These are phyloP conservation scores for Sebastes trivittatus DNA, from an alignment of 2,797 vertebrate species.

Conservation along the genomic window DNA sequence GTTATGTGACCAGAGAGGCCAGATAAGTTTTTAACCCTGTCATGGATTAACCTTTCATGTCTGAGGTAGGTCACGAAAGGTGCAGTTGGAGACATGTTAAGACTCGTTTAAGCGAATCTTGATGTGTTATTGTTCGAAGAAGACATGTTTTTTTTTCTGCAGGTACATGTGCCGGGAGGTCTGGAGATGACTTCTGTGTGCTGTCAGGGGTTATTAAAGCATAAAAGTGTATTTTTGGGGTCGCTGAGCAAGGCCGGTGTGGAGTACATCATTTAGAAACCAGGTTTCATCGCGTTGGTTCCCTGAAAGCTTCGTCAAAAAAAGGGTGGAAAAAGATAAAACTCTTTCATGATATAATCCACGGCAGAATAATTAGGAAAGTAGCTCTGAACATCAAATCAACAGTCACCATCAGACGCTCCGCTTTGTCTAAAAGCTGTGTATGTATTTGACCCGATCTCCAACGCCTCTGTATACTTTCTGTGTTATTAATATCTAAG, in stretches of 20 bases:
- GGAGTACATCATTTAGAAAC: conserved; percentile 73
- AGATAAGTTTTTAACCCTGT: conserved; percentile 77
- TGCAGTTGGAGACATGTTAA: conserved; percentile 71
- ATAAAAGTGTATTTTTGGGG: conserved; percentile 57
- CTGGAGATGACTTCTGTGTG: conserved; percentile 58
- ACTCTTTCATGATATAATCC: conserved; percentile 31
- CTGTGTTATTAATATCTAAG: conserved; percentile 57
- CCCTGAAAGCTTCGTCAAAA: conserved; percentile 54
- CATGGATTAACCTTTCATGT: conserved; percentile 75
- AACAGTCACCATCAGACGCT: conserved; percentile 54
- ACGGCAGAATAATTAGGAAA: conserved; percentile 53
- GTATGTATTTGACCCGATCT: conserved; percentile 22
- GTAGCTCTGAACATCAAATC: conserved; percentile 53
- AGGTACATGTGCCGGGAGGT: conserved; percentile 71
- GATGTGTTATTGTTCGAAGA: conserved; percentile 49
- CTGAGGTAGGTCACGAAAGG: conserved; percentile 70
- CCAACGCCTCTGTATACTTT: conserved; percentile 18
- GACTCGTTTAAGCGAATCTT: conserved; percentile 74
- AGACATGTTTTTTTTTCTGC: conserved; percentile 45
- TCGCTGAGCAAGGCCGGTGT: conserved; percentile 56
- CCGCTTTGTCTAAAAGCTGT: conserved; percentile 53
- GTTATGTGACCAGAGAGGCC: no score
- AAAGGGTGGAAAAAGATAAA: neutral
- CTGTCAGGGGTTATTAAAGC: conserved; percentile 76
- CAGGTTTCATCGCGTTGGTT: conserved; percentile 68